Base-by-base conservation (phyloP, 2,888 invertebrate species). In the Venusia cambrica region DNA sequence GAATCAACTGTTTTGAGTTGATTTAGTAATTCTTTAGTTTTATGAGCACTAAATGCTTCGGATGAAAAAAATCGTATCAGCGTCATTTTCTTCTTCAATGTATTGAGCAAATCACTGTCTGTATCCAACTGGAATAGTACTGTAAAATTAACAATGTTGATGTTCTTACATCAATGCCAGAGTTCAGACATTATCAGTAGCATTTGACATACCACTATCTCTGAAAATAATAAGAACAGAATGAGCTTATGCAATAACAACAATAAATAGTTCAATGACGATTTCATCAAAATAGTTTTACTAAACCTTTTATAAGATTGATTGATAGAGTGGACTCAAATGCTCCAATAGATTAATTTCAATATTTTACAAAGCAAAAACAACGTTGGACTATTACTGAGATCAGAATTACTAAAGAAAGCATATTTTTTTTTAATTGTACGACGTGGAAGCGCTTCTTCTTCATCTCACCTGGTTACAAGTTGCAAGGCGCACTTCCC, bases 41-140 rank as follows among this genome's bases (percentile, higher is more conserved):
- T 91, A 45, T 90, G 89, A 38, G 73, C 72, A 62, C 90, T 90
- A 62, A 87, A 90, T 28, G 89, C 91, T 37, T 91, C 90, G 36
- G 79, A 84, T 38, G 90, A 87, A 64, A 90, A 93, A 65, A 91
- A 91, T 59, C 89, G 77, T 61, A 89, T 66, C 32, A 91, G 87
- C 49, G 87, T 88, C 89, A 90, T 90, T 6, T 48, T 44, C 29
- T 38, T 47, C 41, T 44, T 39, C n/a, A n/a, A 41, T 35, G 45
- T 50, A 33, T 39, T 47, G 18, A 22, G 34, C 42, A 40, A 49
- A 3, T 27, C 38, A 48, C 57, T 53, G 49, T 52, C 49, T 50
- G 37, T 51, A 45, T 45, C 29, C 39, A 43, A 70, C 62, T 73
- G 62, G 49, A 36, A 33, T 28, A 21, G 18, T 24, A 34, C 26